Base-by-base conservation (phyloP, 2,113 vertebrate species). In the Sinocyclocheilus anophthalmus region DNA sequence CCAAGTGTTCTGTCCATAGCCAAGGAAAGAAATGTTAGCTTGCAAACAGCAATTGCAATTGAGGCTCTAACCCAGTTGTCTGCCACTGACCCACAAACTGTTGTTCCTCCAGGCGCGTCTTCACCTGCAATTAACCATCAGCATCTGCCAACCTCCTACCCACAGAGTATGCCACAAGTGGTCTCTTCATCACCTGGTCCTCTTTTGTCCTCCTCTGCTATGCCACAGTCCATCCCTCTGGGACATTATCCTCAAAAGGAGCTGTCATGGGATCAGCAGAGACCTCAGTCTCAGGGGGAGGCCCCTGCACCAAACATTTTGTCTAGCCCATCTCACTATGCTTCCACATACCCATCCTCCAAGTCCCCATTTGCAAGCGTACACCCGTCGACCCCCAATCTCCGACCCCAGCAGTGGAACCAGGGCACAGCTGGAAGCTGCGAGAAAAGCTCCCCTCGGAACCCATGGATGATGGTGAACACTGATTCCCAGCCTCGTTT, bases 21-120 rank as follows among this genome's bases (percentile, higher is more conserved):
- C 84, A 99, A 98, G 95, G 98, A 99, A 92, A 98, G 97, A 87
- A 99, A 99, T 92, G 94, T 99, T 90, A 99, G 97, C 92, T 94
- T 98, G 89, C 96, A 99, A 94, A 97, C 97, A 11, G 97, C 98
- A 90, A 98, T 99, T 2, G 98, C 97, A 85, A 98, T 99, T 0
- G 98, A 99, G 91, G 98, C 98, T 88, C 95, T 99, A 69, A 99
- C 98, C 0, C 97, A 99, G 91, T 93, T 98, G 90, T 98, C 97
- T 11, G 96, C 96, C 0, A 94, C 96, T 18, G 93, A 94, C 85
- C 96, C 95, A 5, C 96, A 96, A 88, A 67, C 87, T 76, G 65
- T 72, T 53, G 87, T 80, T 63, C 91, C 95, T 1, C 88, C 89
- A 18, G 82, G 86, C 0, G 94, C 94, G 8, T 55, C 57, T 76